A percentile compares a stretch with the other conserved stretches of the same genome.
Conservation (phyloP, 2,797 vertebrate species). For the Schizopygopsis pylzovi region DNA sequence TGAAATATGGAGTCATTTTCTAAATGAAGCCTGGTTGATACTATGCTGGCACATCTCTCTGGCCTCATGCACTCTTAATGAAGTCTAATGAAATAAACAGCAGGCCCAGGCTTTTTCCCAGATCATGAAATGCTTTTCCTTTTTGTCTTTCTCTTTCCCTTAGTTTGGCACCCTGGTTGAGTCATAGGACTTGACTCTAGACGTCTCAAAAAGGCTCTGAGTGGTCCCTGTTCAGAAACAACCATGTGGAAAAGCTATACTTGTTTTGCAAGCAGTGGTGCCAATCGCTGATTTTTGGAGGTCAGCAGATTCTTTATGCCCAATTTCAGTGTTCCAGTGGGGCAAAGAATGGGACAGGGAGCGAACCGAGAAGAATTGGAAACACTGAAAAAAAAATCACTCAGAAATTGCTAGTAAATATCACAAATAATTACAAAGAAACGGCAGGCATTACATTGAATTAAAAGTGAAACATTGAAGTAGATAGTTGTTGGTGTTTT, state of each 20-base stretch:
- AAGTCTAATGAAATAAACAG: constrained; percentile 64
- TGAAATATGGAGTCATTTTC: constrained; percentile 32
- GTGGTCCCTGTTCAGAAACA: constrained; percentile 62
- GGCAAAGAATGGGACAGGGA: constrained; percentile 14
- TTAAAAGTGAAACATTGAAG: background rate
- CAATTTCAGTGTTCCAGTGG: constrained; percentile 2
- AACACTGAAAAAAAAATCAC: background rate
- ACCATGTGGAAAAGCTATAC: constrained; percentile 57
- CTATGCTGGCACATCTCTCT: constrained; percentile 17
- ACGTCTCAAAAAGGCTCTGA: constrained; percentile 33
- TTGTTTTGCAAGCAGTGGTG: constrained; percentile 64
- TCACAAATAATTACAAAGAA: background rate
- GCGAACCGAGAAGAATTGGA: background rate
- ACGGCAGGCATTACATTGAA: background rate
- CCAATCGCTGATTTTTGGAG: constrained; percentile 52
- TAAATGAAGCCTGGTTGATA: constrained; percentile 37
- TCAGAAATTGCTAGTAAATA: background rate
- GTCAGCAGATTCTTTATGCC: constrained; percentile 66
- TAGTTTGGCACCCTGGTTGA: constrained; percentile 28
- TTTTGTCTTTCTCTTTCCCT: constrained; percentile 23
- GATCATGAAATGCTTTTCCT: constrained; percentile 44
- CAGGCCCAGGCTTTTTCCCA: constrained; percentile 53
- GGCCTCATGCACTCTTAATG: constrained; percentile 57
- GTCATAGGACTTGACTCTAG: constrained; percentile 35
- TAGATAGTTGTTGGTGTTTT: background rate